Evolutionary conservation across 2,797 vertebrate species (phyloP), one percentile per base, ranked within the genome.

Genomic region (Acipenser transmontanus): DNA sequence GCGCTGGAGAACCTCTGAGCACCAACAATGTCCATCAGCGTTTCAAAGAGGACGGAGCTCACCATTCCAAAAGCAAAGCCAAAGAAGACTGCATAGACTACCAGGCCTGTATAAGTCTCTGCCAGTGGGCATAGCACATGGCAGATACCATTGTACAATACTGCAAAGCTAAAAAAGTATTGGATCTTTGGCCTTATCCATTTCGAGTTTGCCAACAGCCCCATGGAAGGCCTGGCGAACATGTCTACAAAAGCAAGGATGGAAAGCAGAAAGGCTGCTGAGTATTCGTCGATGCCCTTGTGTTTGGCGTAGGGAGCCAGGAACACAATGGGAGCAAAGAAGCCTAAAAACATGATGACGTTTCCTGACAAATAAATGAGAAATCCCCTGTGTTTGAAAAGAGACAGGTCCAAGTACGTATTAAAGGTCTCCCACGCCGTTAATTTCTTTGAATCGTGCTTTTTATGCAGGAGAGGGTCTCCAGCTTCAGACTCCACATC

Each of bases 51-150:
- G 65, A 99, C 91, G 0, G 95, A 92, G 80, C 96, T 97, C 70
- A 98, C 95, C 91, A 98, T 98, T 65, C 97, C 97, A 71, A 98
- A 99, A 1, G 96, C 96, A 72, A 96, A 93, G 50, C 97, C 97
- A 61, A 98, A 99, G 85, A 98, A 94, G n/a, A 97, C 4, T 0
- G 95, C 73, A 6, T 99, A 99, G 12, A 94, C 78, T 63, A 98
- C 94, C 73, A 99, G 82, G 63, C 94, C 93, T 0, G 81, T 81
- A 78, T 98, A 99, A 75, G 62, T 62, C 6, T 92, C 79, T 7
- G 85, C 93, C 69, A 98, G 61, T 0, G 96, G 94, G 67, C 95
- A 97, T 50, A 98, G 77, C 17, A 98, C 73, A 74, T 99, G 96
- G 72, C 95, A 97, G 59, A 98, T 54, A 0, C 97, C 97, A 11